Percentiles rank a stretch among this genome's conserved stretches.
Evolutionary conservation across 1,140 invertebrate species (phyloP).

Genomic region (Platyscapa corneri): DNA sequence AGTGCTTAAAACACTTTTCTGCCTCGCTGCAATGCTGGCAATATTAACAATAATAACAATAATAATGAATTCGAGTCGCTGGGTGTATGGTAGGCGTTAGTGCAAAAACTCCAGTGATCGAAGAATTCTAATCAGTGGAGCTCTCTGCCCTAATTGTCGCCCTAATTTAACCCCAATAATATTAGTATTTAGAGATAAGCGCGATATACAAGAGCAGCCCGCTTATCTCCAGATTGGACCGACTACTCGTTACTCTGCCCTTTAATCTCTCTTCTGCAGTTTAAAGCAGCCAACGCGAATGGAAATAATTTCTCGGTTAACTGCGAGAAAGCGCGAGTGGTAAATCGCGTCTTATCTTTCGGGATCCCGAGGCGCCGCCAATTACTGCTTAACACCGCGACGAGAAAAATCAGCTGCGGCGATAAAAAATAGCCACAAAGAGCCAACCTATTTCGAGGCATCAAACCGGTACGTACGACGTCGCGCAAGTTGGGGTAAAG

Average conservation of each 20-base stretch:
- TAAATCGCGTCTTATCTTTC: background rate
- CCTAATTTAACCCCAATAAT: background rate
- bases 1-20: too few species aligned
- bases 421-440: slow-evolving; percentile 10
- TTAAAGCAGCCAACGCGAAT: too few species aligned
- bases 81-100: too few species aligned
- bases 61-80: too few species aligned
- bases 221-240: too few species aligned
- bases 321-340: background rate
- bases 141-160: background rate
- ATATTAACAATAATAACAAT: too few species aligned
- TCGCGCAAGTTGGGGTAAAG: background rate
- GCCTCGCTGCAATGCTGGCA: too few species aligned
- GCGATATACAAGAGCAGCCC: background rate
- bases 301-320: background rate
- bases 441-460: slow-evolving; percentile 4
- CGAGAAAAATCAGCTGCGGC: background rate
- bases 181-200: background rate
- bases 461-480: background rate
- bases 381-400: background rate
- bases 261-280: too few species aligned
- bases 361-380: background rate
- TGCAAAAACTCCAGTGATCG: too few species aligned
- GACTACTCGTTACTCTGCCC: too few species aligned
- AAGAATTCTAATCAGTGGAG: too few species aligned